Evolutionary conservation across 2,113 vertebrate genomes (phyloP), one percentile per base, ranked within the genome.

Genomic region (Dipodomys spectabilis): DNA sequence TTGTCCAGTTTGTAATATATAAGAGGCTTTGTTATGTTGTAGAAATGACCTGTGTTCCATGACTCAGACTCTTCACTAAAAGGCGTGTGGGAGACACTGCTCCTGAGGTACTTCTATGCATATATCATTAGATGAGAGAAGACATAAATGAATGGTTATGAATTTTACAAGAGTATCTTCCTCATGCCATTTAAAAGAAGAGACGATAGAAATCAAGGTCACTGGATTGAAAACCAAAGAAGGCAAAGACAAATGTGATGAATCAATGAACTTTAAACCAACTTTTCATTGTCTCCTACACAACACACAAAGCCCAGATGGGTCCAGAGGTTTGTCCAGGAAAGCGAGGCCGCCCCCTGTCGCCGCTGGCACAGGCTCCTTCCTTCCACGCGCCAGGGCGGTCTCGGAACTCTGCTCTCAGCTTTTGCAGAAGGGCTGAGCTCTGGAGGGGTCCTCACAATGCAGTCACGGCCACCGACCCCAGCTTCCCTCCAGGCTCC

Each of bases 321-420:
- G 25, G 4, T 12, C 0, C 11, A 2, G n/a, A 0, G 13, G 3
- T 6, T 27, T 39, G 19, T 20, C 28, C 19, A 7, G 60, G 82
- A 35, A 15, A 44, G 30, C 25, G n/a, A 30, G 53, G n/a, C 10
- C 20, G 7, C 5, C 6, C 19, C 16, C 30, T 69, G 27, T 23
- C 35, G 10, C 32, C 25, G 1, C 1, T 23, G 35, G 18, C 8
- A 20, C 44, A 22, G 80, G 32, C 39, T n/a, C n/a, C 60, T 67
- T 72, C 13, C 39, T 11, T 7, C 28, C 0, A 5, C 13, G 25
- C 16, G 0, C 7, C 2, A 7, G 60, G 23, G n/a, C 0, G 2
- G 9, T 67, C n/a, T 84, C 3, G 23, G 25, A 72, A 35, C 27
- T 23, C 27, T n/a, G 3, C 6, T 16, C 57, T 53, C 28, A 15